Evolutionary conservation across 2,113 vertebrate genomes (phyloP).

Genomic region (Sylvilagus bachmani): DNA sequence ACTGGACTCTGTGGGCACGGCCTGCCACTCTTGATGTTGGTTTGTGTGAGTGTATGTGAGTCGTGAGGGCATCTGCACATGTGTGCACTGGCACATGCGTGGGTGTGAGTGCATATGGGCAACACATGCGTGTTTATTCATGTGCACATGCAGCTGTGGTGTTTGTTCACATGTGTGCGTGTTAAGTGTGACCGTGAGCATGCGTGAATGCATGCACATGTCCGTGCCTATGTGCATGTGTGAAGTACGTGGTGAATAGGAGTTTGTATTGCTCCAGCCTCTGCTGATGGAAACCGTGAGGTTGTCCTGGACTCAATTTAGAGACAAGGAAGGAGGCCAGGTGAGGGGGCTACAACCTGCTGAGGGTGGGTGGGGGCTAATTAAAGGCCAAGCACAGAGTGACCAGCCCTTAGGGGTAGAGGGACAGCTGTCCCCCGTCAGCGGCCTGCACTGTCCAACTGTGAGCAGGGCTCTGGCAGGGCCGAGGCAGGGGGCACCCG

Average conservation of each 20-base stretch:
- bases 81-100: background rate
- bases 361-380: background rate
- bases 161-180: background rate
- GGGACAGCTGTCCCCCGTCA: no score
- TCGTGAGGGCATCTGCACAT: background rate
- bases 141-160: background rate
- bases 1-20: background rate
- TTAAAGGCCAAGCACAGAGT: background rate
- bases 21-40: background rate
- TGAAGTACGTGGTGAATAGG: no score
- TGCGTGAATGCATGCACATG: background rate
- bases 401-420: no score
- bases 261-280: background rate
- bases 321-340: background rate
- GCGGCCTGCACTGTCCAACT: no score
- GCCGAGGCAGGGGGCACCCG: background rate
- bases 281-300: background rate
- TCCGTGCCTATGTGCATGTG: no score
- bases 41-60: background rate
- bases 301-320: background rate
- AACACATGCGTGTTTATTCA: no score
- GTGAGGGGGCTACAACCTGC: background rate
- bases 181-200: background rate
- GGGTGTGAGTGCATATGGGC: background rate
- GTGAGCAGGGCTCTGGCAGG: background rate